Evolutionary conservation across 2,113 vertebrate genomes (phyloP).

Genomic region (Progne subis): DNA sequence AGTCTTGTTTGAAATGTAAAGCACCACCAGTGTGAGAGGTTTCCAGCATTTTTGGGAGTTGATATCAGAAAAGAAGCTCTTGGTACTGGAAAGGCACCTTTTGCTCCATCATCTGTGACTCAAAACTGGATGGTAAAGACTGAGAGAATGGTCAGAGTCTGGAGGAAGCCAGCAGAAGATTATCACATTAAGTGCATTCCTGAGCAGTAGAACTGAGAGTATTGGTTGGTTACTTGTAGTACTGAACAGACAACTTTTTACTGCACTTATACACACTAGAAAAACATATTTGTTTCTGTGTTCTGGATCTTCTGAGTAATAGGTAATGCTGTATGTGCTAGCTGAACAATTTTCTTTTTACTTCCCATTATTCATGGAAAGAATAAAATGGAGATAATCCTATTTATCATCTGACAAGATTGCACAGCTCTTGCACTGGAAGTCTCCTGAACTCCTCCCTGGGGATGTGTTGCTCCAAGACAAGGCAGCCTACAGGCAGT

Average conservation of each 20-base stretch:
- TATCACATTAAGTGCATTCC: neutral
- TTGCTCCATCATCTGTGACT: neutral
- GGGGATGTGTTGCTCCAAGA: neutral
- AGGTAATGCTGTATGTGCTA: neutral
- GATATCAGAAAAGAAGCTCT: neutral
- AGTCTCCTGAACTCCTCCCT: neutral
- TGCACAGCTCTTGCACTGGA: neutral
- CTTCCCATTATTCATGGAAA: neutral
- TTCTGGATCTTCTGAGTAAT: neutral
- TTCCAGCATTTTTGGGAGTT: neutral
- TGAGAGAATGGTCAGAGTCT: neutral
- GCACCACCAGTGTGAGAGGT: neutral
- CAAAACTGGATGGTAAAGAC: neutral
- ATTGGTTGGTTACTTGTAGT: neutral
- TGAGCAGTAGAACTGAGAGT: neutral
- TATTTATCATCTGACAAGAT: neutral
- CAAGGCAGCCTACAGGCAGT: neutral
- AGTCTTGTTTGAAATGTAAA: neutral
- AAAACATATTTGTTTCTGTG: neutral
- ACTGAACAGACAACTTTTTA: neutral
- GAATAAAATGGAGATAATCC: neutral
- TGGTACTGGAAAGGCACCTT: neutral
- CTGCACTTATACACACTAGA: neutral
- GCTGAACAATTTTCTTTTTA: neutral
- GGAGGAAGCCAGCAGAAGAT: neutral